phyloP scores from a whole-genome alignment of 2,113 vertebrate species.

The Dinomys branickii region DNA sequence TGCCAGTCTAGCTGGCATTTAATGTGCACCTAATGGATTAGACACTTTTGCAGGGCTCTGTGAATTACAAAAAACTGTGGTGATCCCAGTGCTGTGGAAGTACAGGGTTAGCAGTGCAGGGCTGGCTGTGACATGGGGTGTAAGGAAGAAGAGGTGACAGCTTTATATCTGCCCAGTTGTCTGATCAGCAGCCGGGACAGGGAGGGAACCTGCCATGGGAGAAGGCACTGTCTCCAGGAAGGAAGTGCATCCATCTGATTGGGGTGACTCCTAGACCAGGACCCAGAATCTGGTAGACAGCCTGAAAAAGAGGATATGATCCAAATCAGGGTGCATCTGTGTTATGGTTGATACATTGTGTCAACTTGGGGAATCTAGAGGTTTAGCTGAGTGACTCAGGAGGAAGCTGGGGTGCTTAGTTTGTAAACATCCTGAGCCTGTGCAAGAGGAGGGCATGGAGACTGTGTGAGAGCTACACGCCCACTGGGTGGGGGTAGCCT shows the following conservation, averaged over 20 bases:
- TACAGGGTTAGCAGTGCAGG: not conserved
- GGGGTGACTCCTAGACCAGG: not conserved
- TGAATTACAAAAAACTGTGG: not conserved
- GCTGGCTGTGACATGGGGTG: not conserved
- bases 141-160: not conserved
- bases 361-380: too few relatives aligned
- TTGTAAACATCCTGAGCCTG: too few relatives aligned
- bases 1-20: not conserved
- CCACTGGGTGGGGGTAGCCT: too few relatives aligned
- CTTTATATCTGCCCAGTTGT: not conserved
- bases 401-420: too few relatives aligned
- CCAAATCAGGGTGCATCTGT: not conserved
- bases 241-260: accelerated
- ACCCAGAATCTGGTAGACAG: not conserved
- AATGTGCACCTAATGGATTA: not conserved
- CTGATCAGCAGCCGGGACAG: not conserved
- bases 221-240: not conserved
- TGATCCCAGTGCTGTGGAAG: not conserved
- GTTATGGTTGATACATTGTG: too few relatives aligned
- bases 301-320: not conserved
- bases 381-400: too few relatives aligned
- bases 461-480: too few relatives aligned
- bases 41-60: not conserved
- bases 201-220: too few relatives aligned
- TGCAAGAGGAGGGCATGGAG: too few relatives aligned